Base-by-base conservation (phyloP, 2,888 invertebrate genomes). In the Acanthacorydalis orientalis region DNA sequence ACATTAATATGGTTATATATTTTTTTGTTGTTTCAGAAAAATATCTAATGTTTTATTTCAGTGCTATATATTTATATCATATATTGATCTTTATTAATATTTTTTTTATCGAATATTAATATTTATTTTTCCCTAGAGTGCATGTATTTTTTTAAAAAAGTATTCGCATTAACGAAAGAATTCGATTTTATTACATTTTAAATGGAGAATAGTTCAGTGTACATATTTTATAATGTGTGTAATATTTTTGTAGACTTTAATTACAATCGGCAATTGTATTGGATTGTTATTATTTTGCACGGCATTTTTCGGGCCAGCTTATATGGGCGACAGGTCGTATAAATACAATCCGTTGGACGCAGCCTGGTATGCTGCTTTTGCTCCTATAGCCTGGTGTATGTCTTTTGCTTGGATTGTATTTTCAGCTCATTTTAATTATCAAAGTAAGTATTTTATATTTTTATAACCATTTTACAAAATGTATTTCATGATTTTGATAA, bases 401-500 rank as follows among this genome's bases (percentile, higher is more conserved):
- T 67, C 77, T 50, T 78, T 80, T 55, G 72, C 69, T n/a, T 82
- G 82, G 82, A 64, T 78, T 15, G 75, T 79, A 32, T 74, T 78
- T 56, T 70, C 74, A 33, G 70, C 75, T 4, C 77, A 80, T 52
- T 70, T 74, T 49, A 77, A 77, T 51, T 73, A 79, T 57, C 66
- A 63, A 60, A 71, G 75, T 75, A 60, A 59, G 57, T 48, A 4
- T 2, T 23, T 23, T 23, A 2, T 23, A 23, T 23, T 6, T 23
- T 23, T 23, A 4, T n/a, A 2, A 4, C 12, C 6, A 12, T 37
- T n/a, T n/a, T n/a, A n/a, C 14, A 10, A 2, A 3, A 40, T 12
- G 11, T 40, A 15, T 15, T 10, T 40, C 14, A 14, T 11, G 12
- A 10, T 40, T 11, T 40, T 40, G 12, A 10, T 12, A 40, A 40